phyloP scores from a whole-genome alignment of 2,888 invertebrate species.

The Diloba caeruleocephala region DNA sequence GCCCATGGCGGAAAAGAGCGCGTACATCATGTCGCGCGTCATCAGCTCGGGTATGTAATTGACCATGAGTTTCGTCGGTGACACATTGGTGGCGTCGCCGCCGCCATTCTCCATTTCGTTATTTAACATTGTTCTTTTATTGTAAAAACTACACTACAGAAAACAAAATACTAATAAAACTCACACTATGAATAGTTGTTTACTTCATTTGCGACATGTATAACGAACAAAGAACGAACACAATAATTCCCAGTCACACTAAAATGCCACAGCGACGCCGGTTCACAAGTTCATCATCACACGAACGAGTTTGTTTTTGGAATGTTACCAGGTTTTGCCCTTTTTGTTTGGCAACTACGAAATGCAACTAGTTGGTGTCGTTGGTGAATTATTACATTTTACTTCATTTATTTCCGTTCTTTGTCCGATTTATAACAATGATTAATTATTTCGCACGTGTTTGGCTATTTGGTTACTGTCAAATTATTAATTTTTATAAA shows the following conservation, averaged over 20 bases:
- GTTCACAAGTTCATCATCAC: conserved; percentile 87
- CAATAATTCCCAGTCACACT: conserved; percentile 81
- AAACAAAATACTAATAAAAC: conserved; percentile 82
- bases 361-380: conserved; percentile 45
- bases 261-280: conserved; percentile 87
- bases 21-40: conserved; percentile 89
- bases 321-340: conserved; percentile 83
- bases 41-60: conserved; percentile 88
- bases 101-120: conserved; percentile 89
- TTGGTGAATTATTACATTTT: conserved; percentile 52
- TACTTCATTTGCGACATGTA: conserved; percentile 84
- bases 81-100: conserved; percentile 89
- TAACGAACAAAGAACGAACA: conserved; percentile 86
- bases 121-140: conserved; percentile 81
- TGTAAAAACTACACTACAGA: conserved; percentile 84
- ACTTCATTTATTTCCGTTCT: conserved; percentile 40
- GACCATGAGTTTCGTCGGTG: conserved; percentile 89
- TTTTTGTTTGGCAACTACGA: conserved; percentile 55
- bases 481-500: conserved; percentile 66
- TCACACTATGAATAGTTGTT: conserved; percentile 74
- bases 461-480: conserved; percentile 66
- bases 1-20: conserved; percentile 87
- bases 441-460: conserved; percentile 64
- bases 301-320: conserved; percentile 81
- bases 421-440: conserved; percentile 24